These are phyloP conservation scores for Sesamia nonagrioides DNA, from an alignment of 1,140 invertebrate genomes.

Conservation along the genomic window DNA sequence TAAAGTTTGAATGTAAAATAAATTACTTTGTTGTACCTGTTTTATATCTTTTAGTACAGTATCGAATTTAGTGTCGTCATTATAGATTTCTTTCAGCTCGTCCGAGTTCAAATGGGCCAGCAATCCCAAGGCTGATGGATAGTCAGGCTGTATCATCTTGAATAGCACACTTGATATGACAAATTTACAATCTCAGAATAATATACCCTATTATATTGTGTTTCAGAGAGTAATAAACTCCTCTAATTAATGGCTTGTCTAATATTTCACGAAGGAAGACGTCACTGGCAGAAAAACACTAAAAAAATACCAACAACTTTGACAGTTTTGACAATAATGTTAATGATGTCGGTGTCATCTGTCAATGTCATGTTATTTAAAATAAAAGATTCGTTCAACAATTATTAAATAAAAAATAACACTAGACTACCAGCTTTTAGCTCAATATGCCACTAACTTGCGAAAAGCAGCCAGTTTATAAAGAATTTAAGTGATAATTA, in stretches of 20 bases:
- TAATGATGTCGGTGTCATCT: too few relatives aligned
- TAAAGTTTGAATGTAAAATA: neutral
- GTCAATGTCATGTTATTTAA: neutral
- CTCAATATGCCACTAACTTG: too few relatives aligned
- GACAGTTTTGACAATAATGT: neutral
- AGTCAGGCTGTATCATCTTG: slow-evolving; percentile 85
- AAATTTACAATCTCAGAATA: slow-evolving; percentile 19
- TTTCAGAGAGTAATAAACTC: neutral
- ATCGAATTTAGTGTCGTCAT: slow-evolving; percentile 95
- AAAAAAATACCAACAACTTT: neutral
- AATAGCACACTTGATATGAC: slow-evolving; percentile 17
- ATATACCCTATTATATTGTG: too few relatives aligned
- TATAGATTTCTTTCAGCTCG: slow-evolving; percentile 94
- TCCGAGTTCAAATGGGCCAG: slow-evolving; percentile 88
- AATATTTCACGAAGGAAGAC: neutral
- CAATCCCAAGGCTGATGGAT: slow-evolving; percentile 80
- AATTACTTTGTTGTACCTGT: slow-evolving; percentile 85
- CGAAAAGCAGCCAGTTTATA: too few relatives aligned
- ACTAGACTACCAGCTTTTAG: too few relatives aligned
- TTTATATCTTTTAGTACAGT: slow-evolving; percentile 92
- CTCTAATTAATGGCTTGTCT: neutral
- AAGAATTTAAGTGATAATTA: too few relatives aligned
- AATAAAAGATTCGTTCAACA: too few relatives aligned
- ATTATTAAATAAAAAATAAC: too few relatives aligned
- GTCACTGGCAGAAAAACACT: neutral